Percentiles rank a stretch among this genome's conserved stretches.
phyloP scores from a whole-genome alignment of 2,797 vertebrate species.

The Botia kubotai region DNA sequence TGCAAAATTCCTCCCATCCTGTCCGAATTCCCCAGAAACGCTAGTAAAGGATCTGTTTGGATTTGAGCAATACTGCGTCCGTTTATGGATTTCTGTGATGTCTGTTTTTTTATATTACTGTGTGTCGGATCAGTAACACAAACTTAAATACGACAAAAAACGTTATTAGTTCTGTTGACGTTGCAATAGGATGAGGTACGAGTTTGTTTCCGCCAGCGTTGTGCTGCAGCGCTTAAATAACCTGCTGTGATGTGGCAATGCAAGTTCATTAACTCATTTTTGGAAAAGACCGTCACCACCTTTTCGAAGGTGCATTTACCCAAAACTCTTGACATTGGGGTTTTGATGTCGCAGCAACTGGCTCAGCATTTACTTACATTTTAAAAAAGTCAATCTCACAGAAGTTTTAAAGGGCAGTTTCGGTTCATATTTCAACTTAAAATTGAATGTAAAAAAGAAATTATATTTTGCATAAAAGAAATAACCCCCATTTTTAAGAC shows the following conservation, averaged over 20 bases:
- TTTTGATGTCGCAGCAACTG: not conserved
- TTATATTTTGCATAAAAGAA: conserved; percentile 1
- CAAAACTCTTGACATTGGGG: not conserved
- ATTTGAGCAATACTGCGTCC: not conserved
- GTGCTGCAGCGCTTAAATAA: not conserved
- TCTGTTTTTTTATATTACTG: conserved; percentile 11
- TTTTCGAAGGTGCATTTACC: not conserved
- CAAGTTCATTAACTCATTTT: not conserved
- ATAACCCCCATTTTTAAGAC: not conserved
- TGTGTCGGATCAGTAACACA: conserved; percentile 11
- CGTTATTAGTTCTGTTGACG: not conserved
- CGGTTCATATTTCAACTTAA: not conserved
- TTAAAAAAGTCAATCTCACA: not conserved
- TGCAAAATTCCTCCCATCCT: not conserved
- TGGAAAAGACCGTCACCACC: not conserved
- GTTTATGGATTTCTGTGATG: conserved; percentile 5
- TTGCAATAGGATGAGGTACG: conserved; percentile 22
- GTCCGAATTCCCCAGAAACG: not conserved
- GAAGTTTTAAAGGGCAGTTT: no score
- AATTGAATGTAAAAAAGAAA: not conserved
- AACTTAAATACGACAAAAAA: not conserved
- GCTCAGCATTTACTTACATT: not conserved
- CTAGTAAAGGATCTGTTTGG: conserved; percentile 14
- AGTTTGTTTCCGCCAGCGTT: not conserved
- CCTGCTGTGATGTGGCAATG: conserved; percentile 4